Conservation (phyloP, 2,888 invertebrate species). For the Andrena bicolor region DNA sequence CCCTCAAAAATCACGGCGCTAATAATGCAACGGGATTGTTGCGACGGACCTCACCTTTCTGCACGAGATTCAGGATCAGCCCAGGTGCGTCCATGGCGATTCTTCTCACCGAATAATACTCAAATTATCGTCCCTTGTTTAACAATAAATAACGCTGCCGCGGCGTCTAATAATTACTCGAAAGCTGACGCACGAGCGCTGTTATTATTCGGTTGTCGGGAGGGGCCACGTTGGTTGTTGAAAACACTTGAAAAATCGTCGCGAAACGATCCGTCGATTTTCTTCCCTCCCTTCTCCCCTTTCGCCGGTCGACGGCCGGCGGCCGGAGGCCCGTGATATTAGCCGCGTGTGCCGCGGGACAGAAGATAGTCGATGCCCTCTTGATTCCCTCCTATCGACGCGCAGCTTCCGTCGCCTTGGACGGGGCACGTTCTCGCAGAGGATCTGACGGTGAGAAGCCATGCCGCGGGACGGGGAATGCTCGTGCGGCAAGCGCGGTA, state of each 20-base stretch:
- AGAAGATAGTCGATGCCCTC: conserved; percentile 12
- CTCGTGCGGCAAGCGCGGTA: conserved; percentile 81
- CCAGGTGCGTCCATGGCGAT: conserved; percentile 52
- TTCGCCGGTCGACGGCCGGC: background rate
- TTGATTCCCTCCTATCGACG: background rate
- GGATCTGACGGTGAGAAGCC: background rate
- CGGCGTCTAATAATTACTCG: conserved; percentile 66
- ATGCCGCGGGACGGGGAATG: conserved; percentile 29
- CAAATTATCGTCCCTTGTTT: conserved; percentile 53
- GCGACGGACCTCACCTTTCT: conserved; percentile 52
- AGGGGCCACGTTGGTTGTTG: conserved; percentile 72
- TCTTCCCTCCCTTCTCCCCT: conserved; percentile 36
- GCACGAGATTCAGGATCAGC: conserved; percentile 53
- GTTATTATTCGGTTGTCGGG: conserved; percentile 66
- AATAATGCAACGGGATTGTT: conserved; percentile 18
- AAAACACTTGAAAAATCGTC: conserved; percentile 72
- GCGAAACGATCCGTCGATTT: conserved; percentile 65
- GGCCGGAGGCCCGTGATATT: conserved; percentile 27
- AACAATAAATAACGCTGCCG: conserved; percentile 67
- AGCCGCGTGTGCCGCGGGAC: conserved; percentile 9
- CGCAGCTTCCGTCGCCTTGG: background rate
- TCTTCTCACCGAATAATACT: background rate
- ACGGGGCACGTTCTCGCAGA: background rate
- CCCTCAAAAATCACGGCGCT: conserved; percentile 12
- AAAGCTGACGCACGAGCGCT: conserved; percentile 63